Conservation (phyloP, 30 jellyfish, hydroid and myxozoan genomes). For the Turritopsis dohrnii region DNA sequence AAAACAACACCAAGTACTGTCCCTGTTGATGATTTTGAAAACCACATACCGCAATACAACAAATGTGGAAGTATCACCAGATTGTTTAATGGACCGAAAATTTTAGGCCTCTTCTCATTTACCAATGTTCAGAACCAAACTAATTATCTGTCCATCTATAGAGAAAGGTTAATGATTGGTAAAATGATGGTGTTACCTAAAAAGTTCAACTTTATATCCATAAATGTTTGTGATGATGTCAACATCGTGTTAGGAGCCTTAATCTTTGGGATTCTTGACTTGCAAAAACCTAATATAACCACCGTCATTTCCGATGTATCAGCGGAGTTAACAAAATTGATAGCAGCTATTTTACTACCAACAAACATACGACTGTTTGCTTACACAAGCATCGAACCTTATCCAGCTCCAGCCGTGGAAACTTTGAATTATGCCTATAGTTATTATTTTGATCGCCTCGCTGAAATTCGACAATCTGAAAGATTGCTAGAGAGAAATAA, state of each 20-base stretch:
- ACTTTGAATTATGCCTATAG: neutral
- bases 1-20: neutral
- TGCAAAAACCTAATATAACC: neutral
- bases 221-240: neutral
- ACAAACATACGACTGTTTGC: neutral
- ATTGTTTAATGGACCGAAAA: neutral
- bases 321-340: neutral
- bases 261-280: neutral
- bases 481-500: neutral
- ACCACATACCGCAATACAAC: neutral
- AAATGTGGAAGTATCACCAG: neutral
- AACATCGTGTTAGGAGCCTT: neutral
- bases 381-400: neutral
- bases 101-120: neutral
- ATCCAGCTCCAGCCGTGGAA: neutral
- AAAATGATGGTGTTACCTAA: neutral
- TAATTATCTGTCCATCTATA: neutral
- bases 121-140: neutral
- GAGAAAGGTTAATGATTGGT: neutral
- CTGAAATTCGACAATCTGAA: neutral
- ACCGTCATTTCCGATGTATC: neutral
- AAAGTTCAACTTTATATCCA: neutral
- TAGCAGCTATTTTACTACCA: neutral
- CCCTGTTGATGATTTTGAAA: neutral
- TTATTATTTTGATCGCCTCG: neutral